Conservation (phyloP, 2,888 invertebrate species). For the Plebejus melissa region DNA sequence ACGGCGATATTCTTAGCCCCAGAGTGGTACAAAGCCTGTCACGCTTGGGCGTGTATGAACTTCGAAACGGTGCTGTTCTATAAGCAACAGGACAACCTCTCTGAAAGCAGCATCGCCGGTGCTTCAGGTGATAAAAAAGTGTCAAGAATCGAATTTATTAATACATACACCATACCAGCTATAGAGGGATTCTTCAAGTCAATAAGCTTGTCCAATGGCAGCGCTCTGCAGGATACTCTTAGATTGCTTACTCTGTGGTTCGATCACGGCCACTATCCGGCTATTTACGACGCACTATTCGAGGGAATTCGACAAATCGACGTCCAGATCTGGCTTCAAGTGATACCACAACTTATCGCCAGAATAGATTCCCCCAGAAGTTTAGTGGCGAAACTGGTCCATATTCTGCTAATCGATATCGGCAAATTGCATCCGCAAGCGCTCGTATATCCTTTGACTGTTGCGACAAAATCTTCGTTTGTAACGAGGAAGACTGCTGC, state of each 20-base stretch:
- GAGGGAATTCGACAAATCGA: conserved; percentile 96
- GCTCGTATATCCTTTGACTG: conserved; percentile 97
- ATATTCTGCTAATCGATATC: conserved; percentile 95
- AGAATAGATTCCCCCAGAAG: conserved; percentile 96
- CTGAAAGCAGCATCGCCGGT: conserved; percentile 66
- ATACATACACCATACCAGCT: conserved; percentile 90
- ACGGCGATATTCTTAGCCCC: conserved; percentile 91
- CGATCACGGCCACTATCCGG: conserved; percentile 95
- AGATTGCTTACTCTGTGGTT: conserved; percentile 97
- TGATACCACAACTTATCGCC: conserved; percentile 98
- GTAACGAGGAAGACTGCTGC: conserved; percentile 91
- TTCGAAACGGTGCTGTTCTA: conserved; percentile 92
- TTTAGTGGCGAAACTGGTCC: conserved; percentile 93
- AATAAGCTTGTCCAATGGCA: conserved; percentile 93
- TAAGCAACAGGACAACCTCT: conserved; percentile 73
- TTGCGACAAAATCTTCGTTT: conserved; percentile 96
- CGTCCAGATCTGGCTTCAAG: conserved; percentile 99
- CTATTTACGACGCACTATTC: conserved; percentile 94
- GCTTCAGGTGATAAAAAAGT: conserved; percentile 69
- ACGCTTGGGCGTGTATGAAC: conserved; percentile 98
- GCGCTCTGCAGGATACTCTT: conserved; percentile 96
- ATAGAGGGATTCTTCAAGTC: conserved; percentile 97
- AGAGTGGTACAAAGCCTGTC: conserved; percentile 98
- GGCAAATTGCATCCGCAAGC: conserved; percentile 99
- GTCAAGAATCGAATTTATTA: conserved; percentile 64